Evolutionary conservation across 1,140 invertebrate genomes (phyloP), one percentile per base, ranked within the genome.

Genomic region (Zaprionus nigranus): DNA sequence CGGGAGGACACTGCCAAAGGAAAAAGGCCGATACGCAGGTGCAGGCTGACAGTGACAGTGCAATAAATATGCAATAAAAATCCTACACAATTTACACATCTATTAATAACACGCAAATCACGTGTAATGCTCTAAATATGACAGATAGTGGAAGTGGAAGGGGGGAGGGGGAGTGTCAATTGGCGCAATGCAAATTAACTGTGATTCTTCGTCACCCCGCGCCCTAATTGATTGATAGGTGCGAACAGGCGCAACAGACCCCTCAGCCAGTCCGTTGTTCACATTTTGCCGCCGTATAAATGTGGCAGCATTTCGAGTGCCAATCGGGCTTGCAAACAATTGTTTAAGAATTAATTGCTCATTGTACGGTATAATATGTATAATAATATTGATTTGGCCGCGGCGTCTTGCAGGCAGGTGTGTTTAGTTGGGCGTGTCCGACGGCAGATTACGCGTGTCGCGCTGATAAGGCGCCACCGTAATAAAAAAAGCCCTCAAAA

Each of bases 211-310:
- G 9, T 34, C 26, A 69, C 51, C n/a, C n/a, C 40, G 60, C 40
- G 60, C 77, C 71, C 83, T 87, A 86, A 86, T 87, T 88, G 81
- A 78, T 88, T 84, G 78, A 88, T 88, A 79, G 64, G 63, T 75
- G 81, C 64, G 75, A 71, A 82, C 43, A 51, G 30, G 30, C 30
- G 30, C 30, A 11, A 34, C 9, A 34, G 9, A 11, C 30, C 9
- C 30, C 30, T 34, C 30, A 34, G 30, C 30, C 30, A 11, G 46
- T 24, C 46, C 46, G 46, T 13, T 34, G 65, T 5, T 34, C 69
- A 77, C 62, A 77, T 71, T 88, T 88, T 88, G 75, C 85, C 68
- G 67, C 69, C 70, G 84, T 88, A 86, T 88, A 90, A 72, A 88
- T 76, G 63, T 90, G 60, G 58, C 72, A 66, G 73, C 53, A 88